Evolutionary conservation across 2,797 vertebrate species (phyloP).

Genomic region (Pogonophryne albipinna): DNA sequence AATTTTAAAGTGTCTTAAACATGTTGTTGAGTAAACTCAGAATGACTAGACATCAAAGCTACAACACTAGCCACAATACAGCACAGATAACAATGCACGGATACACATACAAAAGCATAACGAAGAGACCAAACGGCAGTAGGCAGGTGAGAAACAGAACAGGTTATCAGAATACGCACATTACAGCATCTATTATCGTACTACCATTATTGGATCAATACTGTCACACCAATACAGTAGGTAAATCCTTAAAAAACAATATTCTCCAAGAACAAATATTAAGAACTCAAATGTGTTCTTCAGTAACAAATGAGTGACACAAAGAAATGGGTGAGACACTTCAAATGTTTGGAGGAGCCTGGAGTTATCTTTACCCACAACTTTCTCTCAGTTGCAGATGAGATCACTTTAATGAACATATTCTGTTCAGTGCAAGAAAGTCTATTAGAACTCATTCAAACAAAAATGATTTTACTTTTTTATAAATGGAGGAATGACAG

Average conservation of each 20-base stretch:
- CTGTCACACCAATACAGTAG: neutral
- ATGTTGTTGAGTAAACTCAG: constrained; percentile 26
- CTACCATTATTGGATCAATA: neutral
- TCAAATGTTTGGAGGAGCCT: constrained; percentile 27
- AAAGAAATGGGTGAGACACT: constrained; percentile 30
- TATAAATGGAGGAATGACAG: neutral
- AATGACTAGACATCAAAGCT: constrained; percentile 55
- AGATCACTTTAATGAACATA: constrained; percentile 1
- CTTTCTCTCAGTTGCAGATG: neutral
- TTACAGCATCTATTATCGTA: constrained; percentile 11
- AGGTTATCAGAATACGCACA: constrained; percentile 32
- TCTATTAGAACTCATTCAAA: constrained; percentile 42
- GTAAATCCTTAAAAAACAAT: neutral
- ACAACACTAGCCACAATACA: constrained; percentile 57
- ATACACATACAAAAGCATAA: constrained; percentile 61
- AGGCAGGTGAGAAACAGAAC: constrained; percentile 41
- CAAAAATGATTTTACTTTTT: neutral
- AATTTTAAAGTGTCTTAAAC: constrained; percentile 10
- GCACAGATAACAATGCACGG: constrained; percentile 67
- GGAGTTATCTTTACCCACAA: neutral
- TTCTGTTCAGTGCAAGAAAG: neutral
- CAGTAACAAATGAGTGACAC: constrained; percentile 13
- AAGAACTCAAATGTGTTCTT: constrained; percentile 27
- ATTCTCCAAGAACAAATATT: constrained; percentile 33
- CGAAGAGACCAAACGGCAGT: constrained; percentile 39